phyloP scores from a whole-genome alignment of 2,888 invertebrate genomes.

The Agrotis segetum region DNA sequence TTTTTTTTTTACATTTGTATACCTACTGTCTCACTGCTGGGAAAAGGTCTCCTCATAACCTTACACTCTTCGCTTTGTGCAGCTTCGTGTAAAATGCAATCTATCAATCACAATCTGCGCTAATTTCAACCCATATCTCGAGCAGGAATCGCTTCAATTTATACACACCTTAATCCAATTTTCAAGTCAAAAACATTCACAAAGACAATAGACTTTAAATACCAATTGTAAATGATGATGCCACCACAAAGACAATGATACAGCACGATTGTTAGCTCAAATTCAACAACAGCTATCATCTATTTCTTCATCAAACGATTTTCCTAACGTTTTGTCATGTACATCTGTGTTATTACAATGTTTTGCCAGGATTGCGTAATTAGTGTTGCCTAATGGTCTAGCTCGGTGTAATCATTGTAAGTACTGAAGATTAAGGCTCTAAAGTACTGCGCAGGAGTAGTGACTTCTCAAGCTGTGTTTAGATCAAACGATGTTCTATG shows the following conservation, averaged over 20 bases:
- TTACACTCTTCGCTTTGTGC: too few species aligned
- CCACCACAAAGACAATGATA: slow-evolving; percentile 14
- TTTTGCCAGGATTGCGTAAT: slow-evolving; percentile 35
- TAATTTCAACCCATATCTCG: too few species aligned
- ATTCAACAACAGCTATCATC: slow-evolving; percentile 10
- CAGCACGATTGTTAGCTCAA: slow-evolving; percentile 9
- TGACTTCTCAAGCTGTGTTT: slow-evolving; percentile 26
- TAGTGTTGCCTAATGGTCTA: slow-evolving; percentile 43
- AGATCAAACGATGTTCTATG: too few species aligned
- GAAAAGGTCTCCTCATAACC: too few species aligned
- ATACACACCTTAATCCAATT: too few species aligned
- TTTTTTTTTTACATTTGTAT: too few species aligned
- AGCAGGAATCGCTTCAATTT: too few species aligned
- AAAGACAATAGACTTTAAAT: neutral
- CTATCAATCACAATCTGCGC: too few species aligned
- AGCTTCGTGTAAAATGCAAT: too few species aligned
- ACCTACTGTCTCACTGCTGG: too few species aligned
- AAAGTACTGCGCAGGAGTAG: slow-evolving; percentile 32
- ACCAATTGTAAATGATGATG: slow-evolving; percentile 2
- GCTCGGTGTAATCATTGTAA: slow-evolving; percentile 37
- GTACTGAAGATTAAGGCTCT: slow-evolving; percentile 21
- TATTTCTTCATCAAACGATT: slow-evolving; percentile 35
- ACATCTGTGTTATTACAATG: slow-evolving; percentile 28
- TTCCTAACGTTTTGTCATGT: slow-evolving; percentile 16
- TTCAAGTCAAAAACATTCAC: neutral